Conservation (phyloP, 2,797 vertebrate species). For the Propithecus perrieri region DNA sequence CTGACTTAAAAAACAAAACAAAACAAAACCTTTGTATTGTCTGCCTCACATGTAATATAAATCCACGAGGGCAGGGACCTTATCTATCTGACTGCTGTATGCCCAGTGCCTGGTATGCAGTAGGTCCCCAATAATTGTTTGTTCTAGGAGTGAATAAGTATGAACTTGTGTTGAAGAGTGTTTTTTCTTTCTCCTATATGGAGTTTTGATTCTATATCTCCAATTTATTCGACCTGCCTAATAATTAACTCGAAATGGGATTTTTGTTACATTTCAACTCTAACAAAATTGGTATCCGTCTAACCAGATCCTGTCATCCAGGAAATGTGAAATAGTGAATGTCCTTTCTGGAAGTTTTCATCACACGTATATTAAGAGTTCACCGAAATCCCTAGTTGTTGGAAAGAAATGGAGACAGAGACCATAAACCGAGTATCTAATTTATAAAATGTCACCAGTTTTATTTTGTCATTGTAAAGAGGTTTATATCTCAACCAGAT, state of each 20-base stretch:
- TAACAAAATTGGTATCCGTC: not conserved
- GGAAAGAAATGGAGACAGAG: not conserved
- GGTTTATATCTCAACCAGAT: conserved; percentile 70
- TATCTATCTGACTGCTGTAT: no score
- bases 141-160: not conserved
- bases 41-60: not conserved
- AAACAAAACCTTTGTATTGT: no score
- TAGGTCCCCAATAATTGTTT: not conserved
- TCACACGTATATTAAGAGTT: not conserved
- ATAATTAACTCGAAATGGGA: not conserved
- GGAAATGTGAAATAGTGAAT: not conserved
- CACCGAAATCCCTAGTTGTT: not conserved
- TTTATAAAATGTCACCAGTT: conserved; percentile 77
- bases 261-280: not conserved
- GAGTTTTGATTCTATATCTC: not conserved
- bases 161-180: not conserved
- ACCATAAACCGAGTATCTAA: not conserved
- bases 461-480: conserved; percentile 82
- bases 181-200: not conserved
- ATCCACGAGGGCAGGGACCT: fast-evolving
- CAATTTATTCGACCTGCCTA: not conserved
- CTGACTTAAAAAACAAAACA: not conserved
- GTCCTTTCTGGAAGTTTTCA: not conserved
- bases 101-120: no score
- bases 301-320: not conserved